Base-by-base conservation (phyloP, 2,797 vertebrate species). In the Parauchenoglanis punctatus region DNA sequence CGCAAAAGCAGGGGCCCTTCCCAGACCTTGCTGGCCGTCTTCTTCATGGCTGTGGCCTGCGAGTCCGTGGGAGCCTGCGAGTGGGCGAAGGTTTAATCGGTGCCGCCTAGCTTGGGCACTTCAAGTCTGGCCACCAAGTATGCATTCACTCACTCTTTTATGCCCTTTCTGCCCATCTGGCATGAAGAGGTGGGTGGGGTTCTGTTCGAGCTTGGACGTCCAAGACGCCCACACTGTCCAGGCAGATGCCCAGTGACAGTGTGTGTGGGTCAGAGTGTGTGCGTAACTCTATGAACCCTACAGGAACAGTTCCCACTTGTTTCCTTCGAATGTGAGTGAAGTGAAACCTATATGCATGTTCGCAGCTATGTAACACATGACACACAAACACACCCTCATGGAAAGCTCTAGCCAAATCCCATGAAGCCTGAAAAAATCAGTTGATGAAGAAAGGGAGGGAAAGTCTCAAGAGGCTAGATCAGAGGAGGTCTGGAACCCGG, bases 71-170 rank as follows among this genome's bases (percentile, higher is more conserved):
- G 83, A 72, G 65, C 46, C 67, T 85, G 65, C 4, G 83, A 81
- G 75, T 72, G 70, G 59, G 87, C 63, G 87, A 81, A 78, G 63
- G 52, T 83, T 86, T 68, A 54, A 67, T 83, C 63, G 40, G 49
- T 83, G 80, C 58, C n/a, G 78, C 78, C 87, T 68, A 35, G 56
- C 25, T 65, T 40, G 12, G 31, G 63, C 40, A 25, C 58, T 81
- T 52, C 70, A 67, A 46, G 31, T 84, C 61, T 31, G 61, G 61
- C 40, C 75, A 52, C 18, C 23, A 31, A 23, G 65, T 54, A 28
- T 68, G 23, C n/a, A 40, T 40, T 35, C 35, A 35, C 35, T 85
- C 61, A 59, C 44, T 88, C 31, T 65, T 35, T 44, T 7, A 63
- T 61, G 35, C 44, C 65, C 65, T 70, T 86, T 83, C 68, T 82